Conservation (phyloP, 2,888 invertebrate species). For the Tenthredo amoena region DNA sequence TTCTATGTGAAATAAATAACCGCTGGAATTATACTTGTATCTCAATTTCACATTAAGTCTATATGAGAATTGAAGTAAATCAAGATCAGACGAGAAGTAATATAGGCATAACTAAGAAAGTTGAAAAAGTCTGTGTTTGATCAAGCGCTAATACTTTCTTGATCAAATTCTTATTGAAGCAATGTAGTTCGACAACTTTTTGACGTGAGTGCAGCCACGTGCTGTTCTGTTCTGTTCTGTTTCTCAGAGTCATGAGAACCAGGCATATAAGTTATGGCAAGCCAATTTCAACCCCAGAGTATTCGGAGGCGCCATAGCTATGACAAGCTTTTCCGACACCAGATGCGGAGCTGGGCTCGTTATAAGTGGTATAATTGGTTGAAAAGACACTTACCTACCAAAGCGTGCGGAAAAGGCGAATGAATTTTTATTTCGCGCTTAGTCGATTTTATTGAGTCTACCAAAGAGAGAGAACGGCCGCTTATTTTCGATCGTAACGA, state of each 20-base stretch:
- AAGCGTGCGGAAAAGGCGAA: not conserved
- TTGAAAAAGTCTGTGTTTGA: not conserved
- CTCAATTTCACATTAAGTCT: not conserved
- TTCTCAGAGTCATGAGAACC: not conserved
- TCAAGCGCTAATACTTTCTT: not conserved
- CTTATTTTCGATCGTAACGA: not conserved
- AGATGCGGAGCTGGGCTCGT: conserved; percentile 10
- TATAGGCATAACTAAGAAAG: not conserved
- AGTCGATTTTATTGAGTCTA: conserved; percentile 10
- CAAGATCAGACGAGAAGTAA: not conserved
- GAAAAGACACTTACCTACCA: conserved; percentile 2
- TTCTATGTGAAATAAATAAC: not conserved
- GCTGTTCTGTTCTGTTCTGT: not conserved
- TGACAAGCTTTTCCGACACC: not conserved
- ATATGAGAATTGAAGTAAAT: not conserved
- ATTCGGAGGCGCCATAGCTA: not conserved
- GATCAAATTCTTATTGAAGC: not conserved
- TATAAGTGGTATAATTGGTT: conserved; percentile 16
- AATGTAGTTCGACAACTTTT: not conserved
- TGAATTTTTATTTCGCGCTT: conserved; percentile 7
- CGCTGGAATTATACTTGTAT: no score
- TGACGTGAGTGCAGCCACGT: not conserved
- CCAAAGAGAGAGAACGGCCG: not conserved
- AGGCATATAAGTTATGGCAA: not conserved
- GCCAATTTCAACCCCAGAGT: not conserved